Base-by-base conservation (phyloP, 2,797 vertebrate species). In the Betta splendens region DNA sequence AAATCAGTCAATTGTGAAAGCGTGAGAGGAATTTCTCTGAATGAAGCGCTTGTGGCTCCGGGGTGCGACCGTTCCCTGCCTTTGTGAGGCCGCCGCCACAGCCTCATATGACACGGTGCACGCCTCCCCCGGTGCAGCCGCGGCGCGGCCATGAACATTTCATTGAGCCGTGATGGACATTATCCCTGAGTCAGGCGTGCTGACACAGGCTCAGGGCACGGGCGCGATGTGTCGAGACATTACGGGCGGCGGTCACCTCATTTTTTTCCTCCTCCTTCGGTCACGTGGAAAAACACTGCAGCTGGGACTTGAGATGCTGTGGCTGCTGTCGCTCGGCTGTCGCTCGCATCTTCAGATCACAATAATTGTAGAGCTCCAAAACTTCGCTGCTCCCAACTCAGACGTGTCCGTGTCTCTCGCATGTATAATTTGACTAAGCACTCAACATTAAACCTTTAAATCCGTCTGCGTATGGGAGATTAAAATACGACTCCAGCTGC, bases 141-240 rank as follows among this genome's bases (percentile, higher is more conserved):
- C 64, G 72, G 79, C 78, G 81, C 77, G 75, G 79, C 78, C 72
- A 88, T 91, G 85, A 89, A 91, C 92, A 89, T 92, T 92, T 92
- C 81, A 91, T 71, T 36, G 42, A 79, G 77, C 90, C 77, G 85
- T 73, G 89, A 87, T 77, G 85, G 85, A 85, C 85, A 80, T 89
- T 75, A 80, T 79, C 80, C 87, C 79, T 63, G 72, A 80, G 77
- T 77, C 62, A 78, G 73, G 72, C 38, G 57, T 57, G 80, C 75
- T 81, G 54, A 50, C 56, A 61, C 60, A 52, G 21, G 39, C 63
- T 74, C 55, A 7, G 42, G 63, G 58, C 35, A 18, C 57, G 38
- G 23, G 67, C 67, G 53, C 69, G 69, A 77, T 72, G 64, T 64
- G 43, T 63, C 15, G 18, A 70, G 68, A 73, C 50, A 47, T 63